Percentiles rank a stretch among this genome's conserved stretches.
Evolutionary conservation across 2,888 invertebrate genomes (phyloP).

Genomic region (Anthophora plumipes): DNA sequence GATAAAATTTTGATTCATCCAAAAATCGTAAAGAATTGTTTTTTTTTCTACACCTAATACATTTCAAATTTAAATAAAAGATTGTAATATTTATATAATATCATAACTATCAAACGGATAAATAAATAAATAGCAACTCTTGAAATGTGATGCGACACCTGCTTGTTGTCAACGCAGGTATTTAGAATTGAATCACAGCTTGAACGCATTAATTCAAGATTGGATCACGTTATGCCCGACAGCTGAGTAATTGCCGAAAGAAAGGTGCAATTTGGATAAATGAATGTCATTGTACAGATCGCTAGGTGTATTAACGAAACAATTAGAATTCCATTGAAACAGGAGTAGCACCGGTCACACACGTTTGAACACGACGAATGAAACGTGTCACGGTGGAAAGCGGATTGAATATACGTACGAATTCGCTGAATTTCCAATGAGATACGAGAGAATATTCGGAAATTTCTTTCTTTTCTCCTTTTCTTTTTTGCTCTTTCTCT

Average conservation of each 20-base stretch:
- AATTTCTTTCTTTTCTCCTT: constrained; percentile 18
- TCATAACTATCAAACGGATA: too few species aligned
- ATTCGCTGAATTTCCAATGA: constrained; percentile 62
- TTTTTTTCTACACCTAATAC: too few species aligned
- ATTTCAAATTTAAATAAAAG: too few species aligned
- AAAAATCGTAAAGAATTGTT: too few species aligned
- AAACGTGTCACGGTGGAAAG: constrained; percentile 5
- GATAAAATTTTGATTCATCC: too few species aligned
- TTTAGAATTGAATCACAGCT: background rate
- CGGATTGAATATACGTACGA: constrained; percentile 34
- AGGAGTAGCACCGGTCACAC: background rate
- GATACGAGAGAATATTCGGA: constrained; percentile 49
- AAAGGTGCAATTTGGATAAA: constrained; percentile 44
- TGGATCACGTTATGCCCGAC: constrained; percentile 2
- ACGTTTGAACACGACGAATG: constrained; percentile 23
- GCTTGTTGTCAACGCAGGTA: background rate
- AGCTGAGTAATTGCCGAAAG: constrained; percentile 16
- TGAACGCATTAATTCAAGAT: constrained; percentile 4
- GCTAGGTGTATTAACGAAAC: constrained; percentile 36
- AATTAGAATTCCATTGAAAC: constrained; percentile 54
- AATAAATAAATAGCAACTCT: too few species aligned
- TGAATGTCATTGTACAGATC: constrained; percentile 34
- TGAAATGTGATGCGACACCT: too few species aligned
- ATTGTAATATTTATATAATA: too few species aligned
- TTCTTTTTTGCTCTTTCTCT: too few species aligned